Base-by-base conservation (phyloP, 23 tunicate species). In the Phallusia fumigata region DNA sequence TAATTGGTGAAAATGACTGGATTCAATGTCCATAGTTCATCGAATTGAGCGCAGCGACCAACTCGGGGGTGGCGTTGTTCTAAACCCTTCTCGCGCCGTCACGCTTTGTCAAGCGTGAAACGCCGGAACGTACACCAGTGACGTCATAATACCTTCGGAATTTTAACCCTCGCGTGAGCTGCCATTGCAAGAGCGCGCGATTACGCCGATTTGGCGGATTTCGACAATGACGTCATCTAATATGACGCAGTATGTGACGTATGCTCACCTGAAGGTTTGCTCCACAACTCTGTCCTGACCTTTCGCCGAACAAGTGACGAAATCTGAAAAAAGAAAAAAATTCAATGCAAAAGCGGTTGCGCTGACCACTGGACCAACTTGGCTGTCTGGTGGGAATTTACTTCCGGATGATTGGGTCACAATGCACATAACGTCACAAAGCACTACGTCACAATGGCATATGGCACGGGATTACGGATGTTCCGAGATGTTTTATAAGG, bases 301-400 rank as follows among this genome's bases (percentile, higher is more conserved):
- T 15, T 77, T 80, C 36, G 86, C 90, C 10, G 86, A 82, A 65
- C 96, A 90, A 1, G 90, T 76, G 19, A 90, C 84, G 64, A 90
- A 90, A 83, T 86, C 96, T 90, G 84, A 53, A 81, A 90, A 76
- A 85, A 73, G 64, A 30, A 32, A 19, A 49, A 8, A 33, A 81
- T 28, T 30, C 18, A n/a, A 75, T 49, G 49, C 26, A 30, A 19
- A n/a, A n/a, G n/a, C n/a, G n/a, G n/a, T n/a, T n/a, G n/a, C n/a
- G n/a, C n/a, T n/a, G n/a, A n/a, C n/a, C n/a, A n/a, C n/a, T n/a
- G n/a, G n/a, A n/a, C n/a, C n/a, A n/a, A n/a, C n/a, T n/a, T n/a
- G n/a, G n/a, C n/a, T n/a, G n/a, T n/a, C n/a, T n/a, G n/a, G n/a
- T n/a, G n/a, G n/a, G n/a, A n/a, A n/a, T n/a, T 16, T 11, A 52